phyloP scores from a whole-genome alignment of 2,888 invertebrate genomes.

The Isoperla grammatica region DNA sequence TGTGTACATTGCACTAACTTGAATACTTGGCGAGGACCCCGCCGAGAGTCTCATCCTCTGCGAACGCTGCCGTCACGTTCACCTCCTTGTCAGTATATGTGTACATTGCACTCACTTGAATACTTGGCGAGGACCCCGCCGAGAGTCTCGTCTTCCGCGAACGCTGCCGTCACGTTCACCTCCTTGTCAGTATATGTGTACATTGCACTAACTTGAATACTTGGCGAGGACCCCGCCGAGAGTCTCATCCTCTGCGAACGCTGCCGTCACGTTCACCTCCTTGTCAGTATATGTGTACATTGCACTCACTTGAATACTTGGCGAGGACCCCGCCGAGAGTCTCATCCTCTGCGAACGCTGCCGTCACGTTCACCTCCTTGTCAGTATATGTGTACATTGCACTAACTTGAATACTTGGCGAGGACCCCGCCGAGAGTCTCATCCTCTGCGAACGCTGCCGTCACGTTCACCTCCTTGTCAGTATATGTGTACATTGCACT shows the following conservation, averaged over 20 bases:
- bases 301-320: conserved; percentile 62
- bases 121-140: conserved; percentile 68
- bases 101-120: conserved; percentile 57
- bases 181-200: too few species aligned
- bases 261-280: conserved; percentile 63
- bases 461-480: conserved; percentile 65
- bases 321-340: conserved; percentile 63
- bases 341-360: conserved; percentile 64
- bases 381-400: too few species aligned
- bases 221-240: conserved; percentile 66
- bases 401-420: conserved; percentile 62
- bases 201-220: conserved; percentile 62
- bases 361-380: conserved; percentile 64
- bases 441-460: conserved; percentile 66
- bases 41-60: conserved; percentile 66
- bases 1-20: too few species aligned
- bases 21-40: conserved; percentile 66
- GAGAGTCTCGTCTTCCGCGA: conserved; percentile 63
- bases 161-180: conserved; percentile 63
- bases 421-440: conserved; percentile 61
- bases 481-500: too few species aligned
- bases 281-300: too few species aligned
- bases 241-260: conserved; percentile 62
- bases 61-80: conserved; percentile 61
- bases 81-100: too few species aligned